phyloP scores from a whole-genome alignment of 37 sponge, comb jelly and placozoan species.

The Ephydatia muelleri region DNA sequence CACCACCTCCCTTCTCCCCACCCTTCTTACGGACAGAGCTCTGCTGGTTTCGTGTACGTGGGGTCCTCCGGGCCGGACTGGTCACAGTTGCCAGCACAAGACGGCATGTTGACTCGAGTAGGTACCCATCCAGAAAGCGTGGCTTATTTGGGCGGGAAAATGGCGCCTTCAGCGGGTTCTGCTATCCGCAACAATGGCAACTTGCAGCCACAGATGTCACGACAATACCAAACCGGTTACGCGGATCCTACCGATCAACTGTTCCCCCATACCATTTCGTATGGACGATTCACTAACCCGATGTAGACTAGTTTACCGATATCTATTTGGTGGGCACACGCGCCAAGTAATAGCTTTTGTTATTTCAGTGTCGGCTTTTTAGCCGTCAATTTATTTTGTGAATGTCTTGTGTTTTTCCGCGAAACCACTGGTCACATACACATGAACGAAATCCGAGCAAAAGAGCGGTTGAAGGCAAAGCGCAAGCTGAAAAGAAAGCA shows the following conservation, averaged over 20 bases:
- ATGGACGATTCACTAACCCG: background rate
- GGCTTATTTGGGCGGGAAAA: background rate
- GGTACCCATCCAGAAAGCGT: background rate
- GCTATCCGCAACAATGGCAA: background rate
- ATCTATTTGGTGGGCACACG: background rate
- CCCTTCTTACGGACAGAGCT: background rate
- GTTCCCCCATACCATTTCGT: background rate
- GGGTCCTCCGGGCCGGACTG: background rate
- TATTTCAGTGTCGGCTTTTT: background rate
- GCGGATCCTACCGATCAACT: background rate
- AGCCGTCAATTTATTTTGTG: background rate
- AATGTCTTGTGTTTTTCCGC: background rate
- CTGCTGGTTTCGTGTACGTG: background rate
- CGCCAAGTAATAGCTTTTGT: background rate
- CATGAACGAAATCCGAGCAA: background rate
- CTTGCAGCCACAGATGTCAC: background rate
- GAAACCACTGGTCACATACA: background rate
- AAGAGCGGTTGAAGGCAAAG: conserved; percentile 4
- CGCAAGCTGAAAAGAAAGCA: conserved; percentile 49
- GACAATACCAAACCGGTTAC: background rate
- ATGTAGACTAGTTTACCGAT: background rate
- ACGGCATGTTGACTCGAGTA: background rate
- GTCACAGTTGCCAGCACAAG: background rate
- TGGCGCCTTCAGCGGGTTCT: background rate
- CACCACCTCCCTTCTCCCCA: background rate